Evolutionary conservation across 1,140 invertebrate genomes (phyloP).

Genomic region (Oncopeltus fasciatus): DNA sequence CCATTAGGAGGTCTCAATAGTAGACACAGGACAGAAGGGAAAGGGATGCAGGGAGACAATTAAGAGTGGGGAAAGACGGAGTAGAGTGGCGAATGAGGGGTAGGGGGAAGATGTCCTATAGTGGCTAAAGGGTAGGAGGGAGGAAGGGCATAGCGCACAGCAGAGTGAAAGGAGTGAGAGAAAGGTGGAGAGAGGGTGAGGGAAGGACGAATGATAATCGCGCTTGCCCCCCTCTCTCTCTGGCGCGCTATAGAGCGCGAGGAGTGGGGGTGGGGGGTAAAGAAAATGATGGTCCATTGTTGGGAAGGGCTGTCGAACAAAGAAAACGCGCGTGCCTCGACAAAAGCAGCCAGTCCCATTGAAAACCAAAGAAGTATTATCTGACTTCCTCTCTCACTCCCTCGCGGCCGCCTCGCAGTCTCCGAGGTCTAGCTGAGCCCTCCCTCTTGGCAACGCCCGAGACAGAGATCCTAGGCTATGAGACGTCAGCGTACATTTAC

Average conservation of each 20-base stretch:
- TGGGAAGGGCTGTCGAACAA: slow-evolving; percentile 9
- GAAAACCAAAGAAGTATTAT: slow-evolving; percentile 13
- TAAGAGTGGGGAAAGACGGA: neutral
- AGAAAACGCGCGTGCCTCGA: slow-evolving; percentile 16
- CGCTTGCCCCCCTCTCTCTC: neutral
- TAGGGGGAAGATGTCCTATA: neutral
- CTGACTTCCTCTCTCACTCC: slow-evolving; percentile 8
- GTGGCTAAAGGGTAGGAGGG: neutral
- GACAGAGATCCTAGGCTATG: too few species aligned
- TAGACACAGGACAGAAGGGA: too few species aligned
- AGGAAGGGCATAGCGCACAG: neutral
- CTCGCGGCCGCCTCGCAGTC: too few species aligned
- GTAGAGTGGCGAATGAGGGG: neutral
- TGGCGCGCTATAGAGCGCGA: too few species aligned
- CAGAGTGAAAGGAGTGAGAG: neutral
- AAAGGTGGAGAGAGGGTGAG: neutral
- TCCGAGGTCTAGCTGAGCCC: too few species aligned
- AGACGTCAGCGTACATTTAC: too few species aligned
- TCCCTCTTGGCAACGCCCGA: too few species aligned
- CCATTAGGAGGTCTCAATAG: too few species aligned
- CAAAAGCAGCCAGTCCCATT: slow-evolving; percentile 13
- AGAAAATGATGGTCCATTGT: slow-evolving; percentile 19
- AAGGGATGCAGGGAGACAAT: neutral
- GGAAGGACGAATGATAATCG: neutral
- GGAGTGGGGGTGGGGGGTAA: neutral